A percentile compares a stretch with the other conserved stretches of the same genome.
Conservation (phyloP, 2,888 invertebrate species). For the Parthenolecanium corni region DNA sequence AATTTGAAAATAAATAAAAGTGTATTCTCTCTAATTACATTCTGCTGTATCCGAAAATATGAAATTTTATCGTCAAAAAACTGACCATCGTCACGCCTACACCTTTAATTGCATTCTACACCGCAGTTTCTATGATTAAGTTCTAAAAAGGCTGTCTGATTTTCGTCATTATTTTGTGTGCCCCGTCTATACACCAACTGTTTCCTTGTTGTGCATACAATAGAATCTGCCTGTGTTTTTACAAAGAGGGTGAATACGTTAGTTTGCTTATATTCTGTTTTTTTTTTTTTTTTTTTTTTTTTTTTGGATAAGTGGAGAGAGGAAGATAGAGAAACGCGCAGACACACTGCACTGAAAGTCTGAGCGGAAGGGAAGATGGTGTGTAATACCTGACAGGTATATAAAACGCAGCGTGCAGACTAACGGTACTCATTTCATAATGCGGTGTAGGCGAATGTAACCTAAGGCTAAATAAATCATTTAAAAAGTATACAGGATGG, state of each 20-base stretch:
- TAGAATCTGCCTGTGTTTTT: not conserved
- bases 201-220: not conserved
- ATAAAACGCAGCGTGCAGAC: not conserved
- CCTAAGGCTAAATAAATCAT: slow-evolving; percentile 26
- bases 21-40: not conserved
- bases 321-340: not conserved
- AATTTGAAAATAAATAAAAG: too few relatives aligned
- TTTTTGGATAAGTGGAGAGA: too few relatives aligned
- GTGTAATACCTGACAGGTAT: slow-evolving; percentile 18
- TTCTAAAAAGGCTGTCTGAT: not conserved
- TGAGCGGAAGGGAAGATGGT: slow-evolving; percentile 11
- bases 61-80: not conserved
- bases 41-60: not conserved
- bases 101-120: slow-evolving; percentile 9
- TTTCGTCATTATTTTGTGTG: not conserved
- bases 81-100: slow-evolving; percentile 17
- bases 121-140: slow-evolving; percentile 8
- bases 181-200: slow-evolving; percentile 6
- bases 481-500: slow-evolving; percentile 24
- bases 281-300: not conserved
- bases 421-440: slow-evolving; percentile 19
- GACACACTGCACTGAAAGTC: not conserved
- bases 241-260: slow-evolving; percentile 11
- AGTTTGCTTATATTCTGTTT: slow-evolving; percentile 4
- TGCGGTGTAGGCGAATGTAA: slow-evolving; percentile 1